A percentile compares a stretch with the other conserved stretches of the same genome.
These are phyloP conservation scores for Oscheius myriophilus DNA, from an alignment of 2,888 invertebrate genomes.

Conservation along the genomic window DNA sequence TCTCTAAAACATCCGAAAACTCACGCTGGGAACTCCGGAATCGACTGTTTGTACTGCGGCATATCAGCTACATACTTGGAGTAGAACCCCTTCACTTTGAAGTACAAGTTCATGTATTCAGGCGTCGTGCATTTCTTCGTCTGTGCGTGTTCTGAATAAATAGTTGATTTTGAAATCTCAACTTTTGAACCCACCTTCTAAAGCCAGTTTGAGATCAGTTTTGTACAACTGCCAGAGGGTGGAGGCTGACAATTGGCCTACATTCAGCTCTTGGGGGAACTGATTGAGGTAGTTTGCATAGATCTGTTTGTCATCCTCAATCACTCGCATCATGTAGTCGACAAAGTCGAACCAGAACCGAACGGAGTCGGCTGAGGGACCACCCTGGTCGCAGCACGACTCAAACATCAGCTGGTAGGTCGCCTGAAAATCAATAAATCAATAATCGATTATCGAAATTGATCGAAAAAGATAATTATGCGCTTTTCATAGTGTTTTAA, in stretches of 20 bases:
- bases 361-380: slow-evolving; percentile 60
- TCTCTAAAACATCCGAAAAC: slow-evolving; percentile 25
- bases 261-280: slow-evolving; percentile 84
- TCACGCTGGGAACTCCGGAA: slow-evolving; percentile 94
- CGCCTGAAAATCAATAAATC: slow-evolving; percentile 82
- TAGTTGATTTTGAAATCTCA: neutral
- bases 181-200: slow-evolving; percentile 77
- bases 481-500: no score
- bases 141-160: slow-evolving; percentile 85
- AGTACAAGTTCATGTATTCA: slow-evolving; percentile 99
- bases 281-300: slow-evolving; percentile 98
- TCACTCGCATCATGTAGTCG: slow-evolving; percentile 85
- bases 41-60: slow-evolving; percentile 93
- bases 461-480: no score
- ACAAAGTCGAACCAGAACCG: slow-evolving; percentile 68
- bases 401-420: slow-evolving; percentile 99
- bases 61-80: slow-evolving; percentile 97
- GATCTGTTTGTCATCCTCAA: slow-evolving; percentile 97
- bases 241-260: slow-evolving; percentile 94
- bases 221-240: slow-evolving; percentile 98
- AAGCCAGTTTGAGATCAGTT: slow-evolving; percentile 88
- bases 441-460: no score
- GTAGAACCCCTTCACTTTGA: slow-evolving; percentile 95
- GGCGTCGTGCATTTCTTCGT: slow-evolving; percentile 94
- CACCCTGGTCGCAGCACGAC: slow-evolving; percentile 87